phyloP scores from a whole-genome alignment of 2,113 vertebrate species.

The Macrotis lagotis region DNA sequence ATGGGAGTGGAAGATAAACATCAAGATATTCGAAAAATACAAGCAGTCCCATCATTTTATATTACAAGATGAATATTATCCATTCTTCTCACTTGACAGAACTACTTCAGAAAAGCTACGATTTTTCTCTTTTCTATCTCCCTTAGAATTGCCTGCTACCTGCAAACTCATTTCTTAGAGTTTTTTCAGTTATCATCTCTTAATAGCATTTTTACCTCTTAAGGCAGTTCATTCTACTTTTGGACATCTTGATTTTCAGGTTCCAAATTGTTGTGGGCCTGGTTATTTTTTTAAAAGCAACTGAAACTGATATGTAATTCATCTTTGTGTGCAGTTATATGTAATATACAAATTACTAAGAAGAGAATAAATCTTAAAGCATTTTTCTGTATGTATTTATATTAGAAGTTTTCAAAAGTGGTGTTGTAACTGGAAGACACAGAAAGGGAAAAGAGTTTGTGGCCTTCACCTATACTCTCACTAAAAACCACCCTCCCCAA shows the following conservation, averaged over 20 bases:
- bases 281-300: neutral
- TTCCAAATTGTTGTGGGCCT: neutral
- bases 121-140: no score
- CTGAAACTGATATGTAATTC: neutral
- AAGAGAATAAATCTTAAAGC: neutral
- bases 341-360: neutral
- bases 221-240: no score
- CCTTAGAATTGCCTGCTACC: no score
- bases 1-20: no score
- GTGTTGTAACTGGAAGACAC: neutral
- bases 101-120: no score
- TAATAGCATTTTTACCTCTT: no score
- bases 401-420: neutral
- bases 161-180: no score
- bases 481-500: neutral
- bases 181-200: no score
- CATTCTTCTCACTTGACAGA: no score
- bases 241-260: neutral
- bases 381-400: neutral
- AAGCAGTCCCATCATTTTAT: no score
- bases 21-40: no score
- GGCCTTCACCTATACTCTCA: neutral
- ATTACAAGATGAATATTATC: no score
- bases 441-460: neutral
- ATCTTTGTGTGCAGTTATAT: neutral